Evolutionary conservation across 2,797 vertebrate species (phyloP), one percentile per base, ranked within the genome.

Genomic region (Cetoscarus ocellatus): DNA sequence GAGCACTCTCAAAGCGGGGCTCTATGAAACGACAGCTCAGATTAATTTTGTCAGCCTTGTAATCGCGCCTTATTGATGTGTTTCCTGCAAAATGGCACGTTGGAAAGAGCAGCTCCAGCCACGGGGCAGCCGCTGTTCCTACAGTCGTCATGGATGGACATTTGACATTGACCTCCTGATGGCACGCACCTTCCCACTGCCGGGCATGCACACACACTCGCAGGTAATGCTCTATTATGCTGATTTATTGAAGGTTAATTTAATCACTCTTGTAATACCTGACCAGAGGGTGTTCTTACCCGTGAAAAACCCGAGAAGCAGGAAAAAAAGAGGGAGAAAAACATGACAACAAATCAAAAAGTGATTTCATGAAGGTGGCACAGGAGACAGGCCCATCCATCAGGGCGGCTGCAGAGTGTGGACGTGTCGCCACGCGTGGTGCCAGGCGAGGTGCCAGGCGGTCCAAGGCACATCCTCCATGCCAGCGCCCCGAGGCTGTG

Each of bases 21-120:
- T 84, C 85, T 82, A 86, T 77, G 88, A 90, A 89, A 92, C 88
- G 91, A 93, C 90, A 91, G 86, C 68, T 71, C 85, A 82, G 87
- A 93, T 93, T 91, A 84, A 90, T 90, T 90, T 89, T 90, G 91
- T 93, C 93, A 93, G 91, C 80, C 88, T 86, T 90, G 92, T 92
- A 92, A 93, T 91, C 86, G 84, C 68, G 84, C 86, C 87, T 92
- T 90, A 93, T 93, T 92, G 92, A 93, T 92, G 92, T 90, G 90
- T 89, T 90, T 92, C 85, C 91, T 89, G 84, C 67, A 79, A 90
- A 89, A 89, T 87, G 89, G 80, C 90, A 91, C 90, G 65, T 87
- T 72, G 83, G 75, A 91, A 91, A 92, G 88, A 91, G 90, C 88
- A 90, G 77, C 70, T 75, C 73, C 77, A 90, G 89, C 91, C 86